phyloP scores from a whole-genome alignment of 2,888 invertebrate genomes.

The Pterostichus madidus region DNA sequence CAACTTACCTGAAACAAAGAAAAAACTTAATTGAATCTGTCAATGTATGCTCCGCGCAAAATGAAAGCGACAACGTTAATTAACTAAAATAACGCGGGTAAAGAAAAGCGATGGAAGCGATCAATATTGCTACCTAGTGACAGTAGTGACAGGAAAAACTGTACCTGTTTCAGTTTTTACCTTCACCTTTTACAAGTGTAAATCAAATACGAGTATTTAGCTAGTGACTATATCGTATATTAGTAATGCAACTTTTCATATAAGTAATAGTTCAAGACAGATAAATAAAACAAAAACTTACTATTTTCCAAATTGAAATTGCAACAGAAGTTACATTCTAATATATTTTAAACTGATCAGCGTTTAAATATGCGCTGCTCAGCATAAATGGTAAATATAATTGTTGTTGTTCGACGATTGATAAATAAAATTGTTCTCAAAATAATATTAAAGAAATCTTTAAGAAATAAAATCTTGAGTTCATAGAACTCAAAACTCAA shows the following conservation, averaged over 20 bases:
- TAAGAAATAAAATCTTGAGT: too few species aligned
- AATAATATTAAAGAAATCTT: too few species aligned
- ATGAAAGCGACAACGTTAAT: constrained; percentile 57
- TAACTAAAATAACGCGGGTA: constrained; percentile 60
- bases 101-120: constrained; percentile 49
- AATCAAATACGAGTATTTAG: constrained; percentile 1
- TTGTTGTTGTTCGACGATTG: too few species aligned
- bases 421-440: too few species aligned
- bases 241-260: not conserved
- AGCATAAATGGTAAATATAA: too few species aligned
- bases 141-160: not conserved
- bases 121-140: constrained; percentile 44
- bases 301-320: too few species aligned
- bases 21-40: constrained; percentile 66
- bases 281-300: too few species aligned
- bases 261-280: not conserved
- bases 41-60: constrained; percentile 53
- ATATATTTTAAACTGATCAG: too few species aligned
- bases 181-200: constrained; percentile 5
- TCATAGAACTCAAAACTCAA: too few species aligned
- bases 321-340: too few species aligned
- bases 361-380: too few species aligned
- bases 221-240: not conserved
- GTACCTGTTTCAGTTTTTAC: constrained; percentile 34
- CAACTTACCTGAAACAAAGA: constrained; percentile 64